Conservation (phyloP, 1,140 invertebrate species). For the Lepidostoma basale region DNA sequence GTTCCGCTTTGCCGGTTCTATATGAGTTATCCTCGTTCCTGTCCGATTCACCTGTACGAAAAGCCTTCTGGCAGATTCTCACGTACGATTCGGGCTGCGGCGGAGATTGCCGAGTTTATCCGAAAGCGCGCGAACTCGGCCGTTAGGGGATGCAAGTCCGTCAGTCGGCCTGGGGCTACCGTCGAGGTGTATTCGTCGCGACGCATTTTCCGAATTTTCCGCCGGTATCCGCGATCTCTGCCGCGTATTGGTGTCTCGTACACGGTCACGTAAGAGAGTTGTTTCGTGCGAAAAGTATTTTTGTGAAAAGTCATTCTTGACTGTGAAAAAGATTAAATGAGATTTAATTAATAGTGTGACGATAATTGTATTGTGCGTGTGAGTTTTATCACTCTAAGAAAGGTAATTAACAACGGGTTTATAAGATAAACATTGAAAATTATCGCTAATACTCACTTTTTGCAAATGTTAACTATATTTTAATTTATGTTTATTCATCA, state of each 20-base stretch:
- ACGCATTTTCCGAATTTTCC: not conserved
- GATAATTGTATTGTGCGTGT: not conserved
- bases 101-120: constrained; percentile 25
- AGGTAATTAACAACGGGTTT: too few species aligned
- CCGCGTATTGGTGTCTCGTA: not conserved
- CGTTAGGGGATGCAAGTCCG: constrained; percentile 21
- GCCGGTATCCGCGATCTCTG: constrained; percentile 23
- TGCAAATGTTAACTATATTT: too few species aligned
- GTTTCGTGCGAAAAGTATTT: constrained; percentile 15
- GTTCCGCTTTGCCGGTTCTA: not conserved
- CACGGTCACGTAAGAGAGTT: constrained; percentile 19
- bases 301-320: constrained; percentile 11
- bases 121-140: constrained; percentile 19
- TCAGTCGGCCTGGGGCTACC: constrained; percentile 41
- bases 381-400: not conserved
- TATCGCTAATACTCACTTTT: too few species aligned
- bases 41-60: constrained; percentile 38
- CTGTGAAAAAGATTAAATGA: not conserved
- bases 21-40: constrained; percentile 36
- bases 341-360: constrained; percentile 4
- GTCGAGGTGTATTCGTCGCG: not conserved
- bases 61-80: constrained; percentile 30
- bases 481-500: too few species aligned
- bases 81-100: constrained; percentile 22
- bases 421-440: too few species aligned